A percentile compares a stretch with the other conserved stretches of the same genome.
These are phyloP conservation scores for Chascanopsetta lugubris DNA, from an alignment of 2,113 vertebrate species.

Conservation along the genomic window DNA sequence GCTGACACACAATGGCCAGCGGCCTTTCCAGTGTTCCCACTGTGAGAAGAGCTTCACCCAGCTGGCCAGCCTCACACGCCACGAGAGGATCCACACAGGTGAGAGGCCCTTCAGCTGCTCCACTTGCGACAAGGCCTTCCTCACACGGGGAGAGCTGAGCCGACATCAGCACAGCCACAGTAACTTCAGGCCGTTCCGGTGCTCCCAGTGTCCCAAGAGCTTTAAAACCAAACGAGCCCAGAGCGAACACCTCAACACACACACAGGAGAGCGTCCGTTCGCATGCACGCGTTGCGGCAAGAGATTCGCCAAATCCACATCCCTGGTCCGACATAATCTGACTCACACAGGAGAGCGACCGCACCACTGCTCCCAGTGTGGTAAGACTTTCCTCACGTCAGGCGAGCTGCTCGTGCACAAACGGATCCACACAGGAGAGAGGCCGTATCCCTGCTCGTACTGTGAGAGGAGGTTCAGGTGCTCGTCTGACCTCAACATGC, in stretches of 20 bases:
- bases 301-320: conserved; percentile 63
- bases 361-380: conserved; percentile 61
- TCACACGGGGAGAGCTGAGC: conserved; percentile 63
- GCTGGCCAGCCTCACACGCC: conserved; percentile 73
- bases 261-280: conserved; percentile 57
- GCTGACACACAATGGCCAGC: conserved; percentile 59
- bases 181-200: conserved; percentile 49
- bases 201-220: conserved; percentile 64
- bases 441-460: conserved; percentile 63
- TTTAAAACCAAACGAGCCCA: conserved; percentile 68
- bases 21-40: conserved; percentile 64
- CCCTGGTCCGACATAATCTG: conserved; percentile 65
- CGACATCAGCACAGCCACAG: conserved; percentile 69
- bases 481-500: conserved; percentile 65
- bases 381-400: conserved; percentile 68
- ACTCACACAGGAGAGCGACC: conserved; percentile 69
- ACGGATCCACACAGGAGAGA: conserved; percentile 65
- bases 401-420: conserved; percentile 68
- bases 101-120: conserved; percentile 65
- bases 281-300: conserved; percentile 45
- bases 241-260: conserved; percentile 61
- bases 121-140: conserved; percentile 65
- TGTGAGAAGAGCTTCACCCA: conserved; percentile 76
- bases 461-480: conserved; percentile 62
- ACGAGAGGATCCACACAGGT: conserved; percentile 61